Evolutionary conservation across 2,797 vertebrate genomes (phyloP), one percentile per base, ranked within the genome.

Genomic region (Crenuchus spilurus): DNA sequence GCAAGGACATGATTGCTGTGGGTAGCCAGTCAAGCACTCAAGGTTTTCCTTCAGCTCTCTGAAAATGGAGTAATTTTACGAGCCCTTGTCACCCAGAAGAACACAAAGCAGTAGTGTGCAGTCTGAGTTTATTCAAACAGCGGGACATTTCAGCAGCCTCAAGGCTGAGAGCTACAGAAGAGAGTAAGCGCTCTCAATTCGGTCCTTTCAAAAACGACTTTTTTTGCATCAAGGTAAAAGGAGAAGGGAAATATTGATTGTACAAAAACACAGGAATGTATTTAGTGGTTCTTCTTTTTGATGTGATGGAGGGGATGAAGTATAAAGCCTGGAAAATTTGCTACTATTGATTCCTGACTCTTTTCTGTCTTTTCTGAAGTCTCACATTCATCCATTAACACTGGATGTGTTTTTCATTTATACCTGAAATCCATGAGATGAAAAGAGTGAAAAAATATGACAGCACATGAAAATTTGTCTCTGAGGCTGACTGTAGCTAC

Each of bases 1-100:
- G 58, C 42, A 28, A 79, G 49, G 61, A 64, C 44, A 48, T 77
- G 70, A 80, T 75, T 82, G 72, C 49, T 68, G 48, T 33, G 24
- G 13, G 67, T 60, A 54, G 54, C 73, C 70, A 24, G 67, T 71
- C 24, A 48, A 39, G 28, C 31, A 26, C 69, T 80, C 75, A 74
- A 79, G 62, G 74, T 78, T 76, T 77, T 79, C 41, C 28, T 49
- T 30, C n/a, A 14, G 37, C 58, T 52, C 37, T 41, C 2, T 61
- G 52, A 77, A 70, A 79, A 64, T 39, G 8, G 30, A 70, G 78
- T 76, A 60, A 35, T 54, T 68, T 77, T 51, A 37, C n/a, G 44
- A 71, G 57, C 63, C 33, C 51, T 57, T 58, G 49, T 65, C 16
- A 58, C 33, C 42, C 39, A 6, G 11, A 42, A 20, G 39, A 55